Evolutionary conservation across 2,888 invertebrate species (phyloP).

Genomic region (Perdita meconis): DNA sequence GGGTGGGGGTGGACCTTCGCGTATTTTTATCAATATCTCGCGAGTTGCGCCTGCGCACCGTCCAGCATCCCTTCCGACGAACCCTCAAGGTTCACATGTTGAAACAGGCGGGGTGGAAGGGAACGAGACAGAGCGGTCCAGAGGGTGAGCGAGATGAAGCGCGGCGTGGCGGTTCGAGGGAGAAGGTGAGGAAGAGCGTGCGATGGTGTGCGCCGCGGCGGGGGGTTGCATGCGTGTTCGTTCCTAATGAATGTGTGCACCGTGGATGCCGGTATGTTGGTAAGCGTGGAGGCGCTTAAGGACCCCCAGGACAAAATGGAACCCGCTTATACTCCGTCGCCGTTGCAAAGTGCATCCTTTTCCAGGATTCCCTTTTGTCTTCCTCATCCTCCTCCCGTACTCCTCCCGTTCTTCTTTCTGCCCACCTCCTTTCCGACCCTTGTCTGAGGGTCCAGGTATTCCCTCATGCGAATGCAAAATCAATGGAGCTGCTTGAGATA

Average conservation of each 20-base stretch:
- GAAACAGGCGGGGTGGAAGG: conserved; percentile 55
- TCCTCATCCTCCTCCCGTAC: conserved; percentile 43
- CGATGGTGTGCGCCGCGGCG: conserved; percentile 52
- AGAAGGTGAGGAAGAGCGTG: conserved; percentile 43
- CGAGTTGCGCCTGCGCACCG: conserved; percentile 80
- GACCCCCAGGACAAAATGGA: conserved; percentile 83
- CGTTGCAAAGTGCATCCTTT: conserved; percentile 80
- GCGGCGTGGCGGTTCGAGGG: conserved; percentile 5
- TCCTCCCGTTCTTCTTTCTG: conserved; percentile 30
- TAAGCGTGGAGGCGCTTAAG: conserved; percentile 72
- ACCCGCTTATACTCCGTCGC: conserved; percentile 80
- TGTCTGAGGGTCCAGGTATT: conserved; percentile 48
- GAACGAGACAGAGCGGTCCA: conserved; percentile 11
- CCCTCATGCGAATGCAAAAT: conserved; percentile 71
- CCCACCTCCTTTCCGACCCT: conserved; percentile 18
- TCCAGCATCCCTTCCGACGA: conserved; percentile 78
- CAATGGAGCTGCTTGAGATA: conserved; percentile 67
- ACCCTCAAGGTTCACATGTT: conserved; percentile 70
- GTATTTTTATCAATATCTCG: conserved; percentile 83
- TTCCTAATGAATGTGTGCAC: conserved; percentile 72
- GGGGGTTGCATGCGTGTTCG: conserved; percentile 64
- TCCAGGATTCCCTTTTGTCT: conserved; percentile 66
- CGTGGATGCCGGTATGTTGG: conserved; percentile 63
- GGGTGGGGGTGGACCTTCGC: conserved; percentile 81
- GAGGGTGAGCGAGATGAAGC: conserved; percentile 7